These are phyloP conservation scores for Pipra filicauda DNA, from an alignment of 2,113 vertebrate genomes.

Conservation along the genomic window DNA sequence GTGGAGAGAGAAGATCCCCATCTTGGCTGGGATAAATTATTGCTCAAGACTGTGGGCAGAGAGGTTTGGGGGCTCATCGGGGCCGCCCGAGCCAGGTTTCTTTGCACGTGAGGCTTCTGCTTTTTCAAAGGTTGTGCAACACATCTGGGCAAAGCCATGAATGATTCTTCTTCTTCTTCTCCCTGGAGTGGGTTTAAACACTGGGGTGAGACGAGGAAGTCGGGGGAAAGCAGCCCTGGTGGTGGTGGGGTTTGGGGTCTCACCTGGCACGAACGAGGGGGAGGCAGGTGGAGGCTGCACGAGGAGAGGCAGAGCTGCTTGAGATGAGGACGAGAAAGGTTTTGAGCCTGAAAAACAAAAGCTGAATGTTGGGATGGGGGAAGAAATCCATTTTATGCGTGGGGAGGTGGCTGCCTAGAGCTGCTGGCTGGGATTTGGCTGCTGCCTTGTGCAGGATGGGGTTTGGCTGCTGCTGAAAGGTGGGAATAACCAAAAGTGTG, in stretches of 20 bases:
- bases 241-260: background rate
- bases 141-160: background rate
- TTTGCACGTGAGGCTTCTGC: conserved; percentile 38
- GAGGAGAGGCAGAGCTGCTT: background rate
- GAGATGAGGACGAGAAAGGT: background rate
- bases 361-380: background rate
- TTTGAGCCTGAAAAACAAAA: background rate
- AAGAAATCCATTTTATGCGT: background rate
- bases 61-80: conserved; percentile 1
- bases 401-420: accelerated
- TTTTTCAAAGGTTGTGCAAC: conserved; percentile 40
- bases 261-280: background rate
- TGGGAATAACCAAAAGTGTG: background rate
- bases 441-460: background rate
- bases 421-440: background rate
- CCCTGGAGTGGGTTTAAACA: background rate
- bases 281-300: background rate
- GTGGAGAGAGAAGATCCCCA: background rate
- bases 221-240: background rate
- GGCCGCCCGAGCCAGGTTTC: background rate
- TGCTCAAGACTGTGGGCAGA: background rate
- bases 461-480: background rate
- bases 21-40: background rate
- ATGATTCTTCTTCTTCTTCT: conserved; percentile 29
- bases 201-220: conserved; percentile 38